These are phyloP conservation scores for Ciconia boyciana DNA, from an alignment of 2,113 vertebrate species.

Conservation along the genomic window DNA sequence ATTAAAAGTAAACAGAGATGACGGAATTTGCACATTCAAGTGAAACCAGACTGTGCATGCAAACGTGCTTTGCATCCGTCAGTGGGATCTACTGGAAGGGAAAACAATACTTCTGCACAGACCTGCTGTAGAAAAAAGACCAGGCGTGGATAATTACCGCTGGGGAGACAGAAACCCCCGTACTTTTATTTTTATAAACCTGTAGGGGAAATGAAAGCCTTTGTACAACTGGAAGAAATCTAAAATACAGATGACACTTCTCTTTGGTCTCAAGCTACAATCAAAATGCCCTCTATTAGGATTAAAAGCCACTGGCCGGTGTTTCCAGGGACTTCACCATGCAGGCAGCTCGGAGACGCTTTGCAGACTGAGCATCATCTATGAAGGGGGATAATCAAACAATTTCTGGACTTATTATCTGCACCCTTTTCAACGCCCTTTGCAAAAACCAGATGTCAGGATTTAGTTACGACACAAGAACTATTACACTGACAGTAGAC, in stretches of 20 bases:
- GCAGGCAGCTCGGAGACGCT: not conserved
- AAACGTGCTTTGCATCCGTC: not conserved
- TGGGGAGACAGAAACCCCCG: not conserved
- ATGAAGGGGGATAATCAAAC: not conserved
- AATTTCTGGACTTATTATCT: not conserved
- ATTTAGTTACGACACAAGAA: not conserved
- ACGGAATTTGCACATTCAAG: not conserved
- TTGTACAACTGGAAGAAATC: not conserved
- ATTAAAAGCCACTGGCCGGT: not conserved
- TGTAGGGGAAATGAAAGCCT: not conserved
- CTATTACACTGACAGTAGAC: accelerated
- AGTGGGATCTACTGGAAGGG: not conserved
- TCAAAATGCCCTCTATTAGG: not conserved
- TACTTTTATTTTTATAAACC: not conserved
- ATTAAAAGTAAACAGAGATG: not conserved
- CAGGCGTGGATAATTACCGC: not conserved
- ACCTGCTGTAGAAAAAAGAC: not conserved
- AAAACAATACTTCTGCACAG: not conserved
- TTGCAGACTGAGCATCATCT: not conserved
- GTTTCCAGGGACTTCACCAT: not conserved
- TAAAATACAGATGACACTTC: not conserved
- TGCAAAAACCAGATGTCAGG: not conserved
- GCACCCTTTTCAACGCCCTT: not conserved
- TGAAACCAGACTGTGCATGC: not conserved
- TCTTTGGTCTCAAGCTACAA: not conserved